phyloP scores from a whole-genome alignment of 2,797 vertebrate species.

The Sandelia bainsii region DNA sequence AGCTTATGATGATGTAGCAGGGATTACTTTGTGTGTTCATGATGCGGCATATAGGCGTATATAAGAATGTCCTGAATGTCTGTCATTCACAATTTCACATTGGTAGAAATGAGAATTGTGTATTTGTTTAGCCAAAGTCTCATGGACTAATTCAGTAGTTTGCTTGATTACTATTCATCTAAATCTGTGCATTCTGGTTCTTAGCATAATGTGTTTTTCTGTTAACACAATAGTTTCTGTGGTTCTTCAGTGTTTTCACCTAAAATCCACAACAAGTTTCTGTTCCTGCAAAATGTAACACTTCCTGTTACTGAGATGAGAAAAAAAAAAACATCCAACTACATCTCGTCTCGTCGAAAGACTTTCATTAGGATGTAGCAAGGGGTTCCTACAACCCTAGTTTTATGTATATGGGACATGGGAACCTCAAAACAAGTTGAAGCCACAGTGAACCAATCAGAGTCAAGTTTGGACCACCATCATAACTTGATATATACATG shows the following conservation, averaged over 20 bases:
- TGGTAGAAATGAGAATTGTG: neutral
- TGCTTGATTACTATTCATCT: neutral
- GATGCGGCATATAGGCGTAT: neutral
- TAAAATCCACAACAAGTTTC: neutral
- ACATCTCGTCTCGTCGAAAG: neutral
- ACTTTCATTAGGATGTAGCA: neutral
- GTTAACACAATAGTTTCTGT: neutral
- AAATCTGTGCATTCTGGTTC: neutral
- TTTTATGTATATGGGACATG: too few relatives aligned
- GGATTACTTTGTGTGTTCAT: neutral
- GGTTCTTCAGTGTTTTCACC: neutral
- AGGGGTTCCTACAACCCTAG: neutral
- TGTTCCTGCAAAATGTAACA: neutral
- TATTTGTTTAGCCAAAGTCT: neutral
- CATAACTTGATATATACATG: too few relatives aligned
- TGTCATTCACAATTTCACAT: neutral
- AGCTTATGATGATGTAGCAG: neutral
- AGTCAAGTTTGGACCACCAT: neutral
- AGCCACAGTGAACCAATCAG: neutral
- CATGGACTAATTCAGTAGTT: neutral
- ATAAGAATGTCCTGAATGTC: neutral
- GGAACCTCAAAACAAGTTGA: neutral
- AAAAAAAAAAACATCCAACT: neutral
- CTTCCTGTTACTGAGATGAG: neutral
- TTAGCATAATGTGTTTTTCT: neutral